Conservation (phyloP, 2,113 vertebrate species). For the Brienomyrus longianalis region DNA sequence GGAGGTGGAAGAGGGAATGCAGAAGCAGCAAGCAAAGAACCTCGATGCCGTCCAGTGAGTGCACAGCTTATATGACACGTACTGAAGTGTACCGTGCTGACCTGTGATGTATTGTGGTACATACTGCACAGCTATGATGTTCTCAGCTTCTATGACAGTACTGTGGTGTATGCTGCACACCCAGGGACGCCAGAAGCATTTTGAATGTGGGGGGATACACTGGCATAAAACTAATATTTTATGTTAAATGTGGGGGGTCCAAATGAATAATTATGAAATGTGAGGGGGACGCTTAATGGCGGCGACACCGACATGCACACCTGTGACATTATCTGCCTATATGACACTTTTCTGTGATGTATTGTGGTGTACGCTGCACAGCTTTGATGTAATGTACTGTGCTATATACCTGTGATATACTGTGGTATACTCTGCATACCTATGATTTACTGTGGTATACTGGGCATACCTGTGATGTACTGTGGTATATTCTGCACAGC, state of each 20-base stretch:
- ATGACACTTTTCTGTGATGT: too few relatives aligned
- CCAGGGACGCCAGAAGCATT: too few relatives aligned
- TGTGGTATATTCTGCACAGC: background rate
- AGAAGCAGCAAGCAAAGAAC: constrained; percentile 73
- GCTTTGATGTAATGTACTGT: background rate
- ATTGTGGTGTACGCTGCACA: background rate
- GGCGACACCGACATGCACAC: too few relatives aligned
- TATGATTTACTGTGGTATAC: too few relatives aligned
- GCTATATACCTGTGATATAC: background rate
- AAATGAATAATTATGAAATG: too few relatives aligned
- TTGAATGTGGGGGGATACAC: too few relatives aligned
- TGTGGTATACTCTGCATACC: background rate
- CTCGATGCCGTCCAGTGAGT: constrained; percentile 74
- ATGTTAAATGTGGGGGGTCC: too few relatives aligned
- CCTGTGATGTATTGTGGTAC: background rate
- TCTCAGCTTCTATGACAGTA: background rate
- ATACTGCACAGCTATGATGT: background rate
- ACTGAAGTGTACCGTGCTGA: background rate
- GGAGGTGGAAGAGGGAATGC: constrained; percentile 64
- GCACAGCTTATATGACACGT: background rate
- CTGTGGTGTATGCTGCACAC: too few relatives aligned
- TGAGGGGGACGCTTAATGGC: too few relatives aligned
- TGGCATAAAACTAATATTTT: too few relatives aligned
- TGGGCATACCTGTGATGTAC: background rate
- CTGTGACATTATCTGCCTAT: too few relatives aligned